Conservation (phyloP, 1,140 invertebrate species). For the Harpegnathos saltator region DNA sequence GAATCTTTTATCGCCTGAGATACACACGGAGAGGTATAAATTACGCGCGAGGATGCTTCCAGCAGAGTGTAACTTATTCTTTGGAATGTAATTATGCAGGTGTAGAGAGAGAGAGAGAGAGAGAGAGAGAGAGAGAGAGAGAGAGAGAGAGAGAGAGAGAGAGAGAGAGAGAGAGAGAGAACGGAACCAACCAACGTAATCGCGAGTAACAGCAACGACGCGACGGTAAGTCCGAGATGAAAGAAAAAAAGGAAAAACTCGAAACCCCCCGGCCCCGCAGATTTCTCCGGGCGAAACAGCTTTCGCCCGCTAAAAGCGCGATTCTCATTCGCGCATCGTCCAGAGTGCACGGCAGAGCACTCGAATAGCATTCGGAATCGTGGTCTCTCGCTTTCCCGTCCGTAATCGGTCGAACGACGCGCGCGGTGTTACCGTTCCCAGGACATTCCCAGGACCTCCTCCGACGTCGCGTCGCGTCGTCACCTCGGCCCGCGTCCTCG, state of each 20-base stretch:
- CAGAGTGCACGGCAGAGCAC: background rate
- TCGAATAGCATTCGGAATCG: conserved; percentile 7
- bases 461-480: background rate
- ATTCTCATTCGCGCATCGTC: conserved; percentile 17
- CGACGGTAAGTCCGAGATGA: too few species aligned
- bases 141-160: too few species aligned
- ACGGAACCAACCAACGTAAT: too few species aligned
- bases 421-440: conserved; percentile 10
- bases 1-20: conserved; percentile 8
- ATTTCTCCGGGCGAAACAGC: background rate
- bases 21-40: conserved; percentile 32
- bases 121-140: too few species aligned
- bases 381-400: background rate
- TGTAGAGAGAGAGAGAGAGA: background rate
- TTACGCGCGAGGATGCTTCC: background rate
- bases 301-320: background rate
- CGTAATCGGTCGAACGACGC: conserved; percentile 39
- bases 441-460: background rate
- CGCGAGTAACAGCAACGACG: background rate
- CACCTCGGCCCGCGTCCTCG: background rate
- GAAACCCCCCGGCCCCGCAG: background rate
- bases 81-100: conserved; percentile 26
- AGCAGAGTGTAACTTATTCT: background rate
- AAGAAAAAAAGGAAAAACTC: background rate
- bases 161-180: background rate